These are phyloP conservation scores for Sycophila sp. DNA, from an alignment of 1,140 invertebrate species.

Conservation along the genomic window DNA sequence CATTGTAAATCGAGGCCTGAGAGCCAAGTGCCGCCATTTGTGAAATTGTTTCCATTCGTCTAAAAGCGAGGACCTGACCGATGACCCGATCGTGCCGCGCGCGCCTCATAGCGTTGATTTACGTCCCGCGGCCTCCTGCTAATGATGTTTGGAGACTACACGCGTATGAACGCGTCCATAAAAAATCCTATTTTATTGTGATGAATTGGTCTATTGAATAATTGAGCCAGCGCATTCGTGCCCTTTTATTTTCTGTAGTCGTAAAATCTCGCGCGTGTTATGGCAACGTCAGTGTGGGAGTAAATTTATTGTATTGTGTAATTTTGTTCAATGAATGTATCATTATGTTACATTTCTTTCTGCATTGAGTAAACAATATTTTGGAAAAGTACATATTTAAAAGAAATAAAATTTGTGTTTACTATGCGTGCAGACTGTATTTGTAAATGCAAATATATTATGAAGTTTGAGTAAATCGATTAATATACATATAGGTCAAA, in stretches of 20 bases:
- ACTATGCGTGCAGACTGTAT: background rate
- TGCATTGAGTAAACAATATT: too few species aligned
- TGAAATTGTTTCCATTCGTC: constrained; percentile 42
- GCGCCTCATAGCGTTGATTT: constrained; percentile 32
- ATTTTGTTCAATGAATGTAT: too few species aligned
- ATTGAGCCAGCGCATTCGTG: background rate
- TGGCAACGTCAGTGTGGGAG: too few species aligned
- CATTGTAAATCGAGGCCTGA: constrained; percentile 38
- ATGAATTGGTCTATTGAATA: background rate
- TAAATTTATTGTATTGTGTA: too few species aligned
- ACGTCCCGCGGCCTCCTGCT: constrained; percentile 9
- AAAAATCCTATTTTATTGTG: background rate
- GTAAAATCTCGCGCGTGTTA: too few species aligned
- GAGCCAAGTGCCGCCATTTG: constrained; percentile 40
- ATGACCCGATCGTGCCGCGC: constrained; percentile 19
- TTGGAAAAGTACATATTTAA: background rate
- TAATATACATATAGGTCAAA: too few species aligned
- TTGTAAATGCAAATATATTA: too few species aligned
- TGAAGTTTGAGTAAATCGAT: too few species aligned
- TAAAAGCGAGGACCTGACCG: constrained; percentile 40
- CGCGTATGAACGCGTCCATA: background rate
- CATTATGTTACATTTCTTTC: too few species aligned
- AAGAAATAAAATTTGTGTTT: constrained; percentile 8
- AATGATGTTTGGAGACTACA: constrained; percentile 36
- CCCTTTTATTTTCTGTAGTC: constrained; percentile 17